These are phyloP conservation scores for Euglossa dilemma DNA, from an alignment of 1,140 invertebrate species.

Conservation along the genomic window DNA sequence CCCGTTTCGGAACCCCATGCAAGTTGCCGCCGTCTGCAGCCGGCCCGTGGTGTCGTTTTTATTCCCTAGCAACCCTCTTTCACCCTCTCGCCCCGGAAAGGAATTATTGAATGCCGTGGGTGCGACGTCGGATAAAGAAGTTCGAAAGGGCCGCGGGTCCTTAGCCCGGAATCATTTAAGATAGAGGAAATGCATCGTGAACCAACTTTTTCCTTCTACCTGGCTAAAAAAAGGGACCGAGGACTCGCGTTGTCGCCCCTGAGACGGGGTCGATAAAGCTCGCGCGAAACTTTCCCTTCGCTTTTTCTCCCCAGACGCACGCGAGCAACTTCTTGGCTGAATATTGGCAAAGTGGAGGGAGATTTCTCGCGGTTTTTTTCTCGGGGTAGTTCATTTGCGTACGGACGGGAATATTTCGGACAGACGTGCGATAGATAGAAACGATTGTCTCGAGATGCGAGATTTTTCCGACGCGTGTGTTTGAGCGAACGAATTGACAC, in stretches of 20 bases:
- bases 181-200: constrained; percentile 35
- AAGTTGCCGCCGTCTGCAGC: constrained; percentile 21
- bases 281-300: neutral
- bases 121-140: constrained; percentile 23
- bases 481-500: too few relatives aligned
- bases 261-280: constrained; percentile 24
- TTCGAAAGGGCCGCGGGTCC: constrained; percentile 32
- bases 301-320: too few relatives aligned
- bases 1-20: neutral
- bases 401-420: too few relatives aligned
- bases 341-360: too few relatives aligned
- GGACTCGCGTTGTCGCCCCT: neutral
- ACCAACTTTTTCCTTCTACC: neutral
- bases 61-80: neutral
- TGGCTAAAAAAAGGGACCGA: neutral
- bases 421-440: too few relatives aligned
- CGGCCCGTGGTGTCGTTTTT: neutral
- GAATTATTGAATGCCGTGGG: constrained; percentile 43
- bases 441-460: too few relatives aligned
- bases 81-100: neutral
- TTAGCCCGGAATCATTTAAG: constrained; percentile 34
- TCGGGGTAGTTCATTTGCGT: too few relatives aligned
- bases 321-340: too few relatives aligned
- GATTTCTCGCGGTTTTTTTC: too few relatives aligned
- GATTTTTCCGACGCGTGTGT: too few relatives aligned